Base-by-base conservation (phyloP, 2,888 invertebrate species). In the Hirudinaria manillensis region DNA sequence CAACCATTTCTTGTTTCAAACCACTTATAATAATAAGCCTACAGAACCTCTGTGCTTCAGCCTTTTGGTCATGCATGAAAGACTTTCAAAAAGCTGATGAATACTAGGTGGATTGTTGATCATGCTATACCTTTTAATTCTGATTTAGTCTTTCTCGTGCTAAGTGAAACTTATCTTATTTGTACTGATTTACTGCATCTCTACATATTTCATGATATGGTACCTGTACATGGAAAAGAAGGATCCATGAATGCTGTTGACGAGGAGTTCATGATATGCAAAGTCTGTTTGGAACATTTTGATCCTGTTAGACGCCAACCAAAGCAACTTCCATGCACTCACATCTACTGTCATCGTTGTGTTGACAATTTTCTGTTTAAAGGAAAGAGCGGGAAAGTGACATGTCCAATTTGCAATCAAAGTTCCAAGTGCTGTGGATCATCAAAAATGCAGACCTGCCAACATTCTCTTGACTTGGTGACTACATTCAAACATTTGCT, bases 231-330 rank as follows among this genome's bases (percentile, higher is more conserved):
- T 45, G 45, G 45, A 45, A 45, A 45, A 45, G 45, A 45, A 45
- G 45, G 10, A 45, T 16, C 38, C 10, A 38, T 45, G 45, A 45
- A 16, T 10, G 45, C 56, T 19, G 38, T 53, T 3, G 73, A 73
- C 21, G 73, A 73, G 36, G 73, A 73, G 56, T 21, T 56, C 3
- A 36, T 73, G 61, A 27, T 73, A 36, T 73, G 73, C 34, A 73
- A 73, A 36, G 65, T 73, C 3, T 73, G 73, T 38, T 19, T 73
- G 32, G 27, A 56, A 19, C 16, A 56, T 21, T 73, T 61, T 38
- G 73, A 73, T 36, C 3, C 13, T 6, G 21, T 16, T 2, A 38
- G n/a, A 13, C 27, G 65, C 2, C 36, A 56, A 13, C 73, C 73
- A 21, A 27, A 73, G 24, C 10, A 36, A 34, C 73, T 73, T 19